Percentiles rank a stretch among this genome's conserved stretches.
Conservation (phyloP, 2,888 invertebrate genomes). For the Pemphredon lugubris region DNA sequence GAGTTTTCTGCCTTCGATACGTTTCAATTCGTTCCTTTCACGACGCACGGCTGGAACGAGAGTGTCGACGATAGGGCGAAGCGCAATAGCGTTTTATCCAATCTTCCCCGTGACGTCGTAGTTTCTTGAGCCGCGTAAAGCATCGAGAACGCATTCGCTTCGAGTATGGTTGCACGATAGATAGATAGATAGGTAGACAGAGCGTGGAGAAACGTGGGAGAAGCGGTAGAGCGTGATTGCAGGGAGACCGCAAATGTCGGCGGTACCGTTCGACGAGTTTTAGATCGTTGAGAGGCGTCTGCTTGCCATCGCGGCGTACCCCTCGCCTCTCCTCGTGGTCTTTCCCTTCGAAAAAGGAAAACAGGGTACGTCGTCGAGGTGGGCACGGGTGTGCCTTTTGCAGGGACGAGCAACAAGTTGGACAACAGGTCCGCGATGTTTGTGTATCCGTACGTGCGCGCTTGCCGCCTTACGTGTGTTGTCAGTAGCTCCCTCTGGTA, state of each 20-base stretch:
- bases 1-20: too few relatives aligned
- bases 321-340: constrained; percentile 15
- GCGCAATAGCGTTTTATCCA: too few relatives aligned
- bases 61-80: too few relatives aligned
- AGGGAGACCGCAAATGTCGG: background rate
- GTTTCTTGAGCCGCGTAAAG: too few relatives aligned
- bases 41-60: too few relatives aligned
- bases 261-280: background rate
- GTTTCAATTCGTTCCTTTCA: too few relatives aligned
- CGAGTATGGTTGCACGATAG: too few relatives aligned
- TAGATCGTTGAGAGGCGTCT: background rate
- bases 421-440: constrained; percentile 79
- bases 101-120: too few relatives aligned
- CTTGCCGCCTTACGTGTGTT: constrained; percentile 68
- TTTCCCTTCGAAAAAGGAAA: constrained; percentile 48
- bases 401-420: constrained; percentile 80
- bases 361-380: constrained; percentile 42
- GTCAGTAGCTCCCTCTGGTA: constrained; percentile 71
- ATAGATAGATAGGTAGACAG: too few relatives aligned
- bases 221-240: background rate
- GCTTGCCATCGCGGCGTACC: constrained; percentile 14
- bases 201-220: background rate
- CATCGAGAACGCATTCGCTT: too few relatives aligned
- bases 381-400: constrained; percentile 65
- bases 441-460: constrained; percentile 66